Evolutionary conservation across 2,797 vertebrate species (phyloP), one percentile per base, ranked within the genome.

Genomic region (Sebastes matsubarae): DNA sequence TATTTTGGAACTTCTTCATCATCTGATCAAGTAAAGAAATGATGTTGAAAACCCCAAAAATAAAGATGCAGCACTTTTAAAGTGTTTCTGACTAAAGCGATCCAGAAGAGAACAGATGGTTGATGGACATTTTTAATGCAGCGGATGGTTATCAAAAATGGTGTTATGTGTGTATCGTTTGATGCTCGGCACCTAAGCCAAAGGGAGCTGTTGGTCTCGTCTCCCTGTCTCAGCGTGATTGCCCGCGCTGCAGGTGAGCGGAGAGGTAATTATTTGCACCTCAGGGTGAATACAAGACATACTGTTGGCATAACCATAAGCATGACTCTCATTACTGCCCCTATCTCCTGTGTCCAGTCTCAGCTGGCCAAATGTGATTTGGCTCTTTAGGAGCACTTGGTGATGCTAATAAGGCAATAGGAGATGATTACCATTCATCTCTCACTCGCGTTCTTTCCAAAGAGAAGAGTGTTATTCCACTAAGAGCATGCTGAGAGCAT

Each of bases 191-290:
- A 18, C 55, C 50, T 32, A 32, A 38, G 30, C 60, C 80, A 77
- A 77, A 50, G 25, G 60, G 10, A 75, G 68, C 46, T 66, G 52
- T 18, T 77, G 63, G 71, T 73, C 65, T 87, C 66, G 54, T 79
- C 72, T 79, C 42, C 27, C 73, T 66, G 59, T 79, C 82, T 75
- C 83, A 85, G 85, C 67, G 54, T 58, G 84, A 57, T 52, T 59
- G 54, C 70, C 72, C 38, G 61, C 72, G 75, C 85, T 42, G 74
- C 75, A 76, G 75, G 81, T 63, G 57, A 81, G 50, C 42, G 29
- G 60, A 80, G 64, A 87, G 60, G 74, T 85, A 77, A 88, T 90
- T 89, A 85, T 87, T 85, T 81, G 65, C 69, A 80, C 71, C 79
- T 86, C 78, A 68, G 60, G 77, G 67, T 88, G 59, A 85, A 89